Evolutionary conservation across 2,113 vertebrate species (phyloP).

Genomic region (Brachypteracias leptosomus): DNA sequence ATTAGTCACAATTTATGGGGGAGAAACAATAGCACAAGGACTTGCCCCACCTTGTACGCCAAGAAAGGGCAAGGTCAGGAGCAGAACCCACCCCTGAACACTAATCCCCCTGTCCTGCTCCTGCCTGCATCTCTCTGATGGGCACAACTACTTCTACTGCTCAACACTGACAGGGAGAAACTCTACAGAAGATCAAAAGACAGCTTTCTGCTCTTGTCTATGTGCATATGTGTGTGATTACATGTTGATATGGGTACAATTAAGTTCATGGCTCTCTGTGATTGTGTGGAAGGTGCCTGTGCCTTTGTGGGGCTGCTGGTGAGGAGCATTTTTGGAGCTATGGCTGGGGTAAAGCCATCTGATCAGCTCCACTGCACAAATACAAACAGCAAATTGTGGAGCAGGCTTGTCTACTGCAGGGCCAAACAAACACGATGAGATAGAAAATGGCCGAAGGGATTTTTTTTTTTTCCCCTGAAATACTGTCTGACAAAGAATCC

Average conservation of each 20-base stretch:
- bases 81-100: neutral
- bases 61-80: neutral
- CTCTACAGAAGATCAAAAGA: neutral
- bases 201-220: neutral
- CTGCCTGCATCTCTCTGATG: neutral
- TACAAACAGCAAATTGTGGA: constrained; percentile 49
- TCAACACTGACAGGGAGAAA: too few relatives aligned
- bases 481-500: constrained; percentile 24
- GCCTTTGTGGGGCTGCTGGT: neutral
- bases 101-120: neutral
- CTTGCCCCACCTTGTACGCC: neutral
- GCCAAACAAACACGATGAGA: constrained; percentile 37
- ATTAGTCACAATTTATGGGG: neutral
- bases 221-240: accelerated
- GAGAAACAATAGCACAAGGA: neutral
- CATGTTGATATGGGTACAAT: accelerated
- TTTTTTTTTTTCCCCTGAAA: neutral
- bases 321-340: accelerated
- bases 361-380: constrained; percentile 52
- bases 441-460: constrained; percentile 30
- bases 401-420: neutral
- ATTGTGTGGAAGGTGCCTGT: neutral
- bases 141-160: accelerated
- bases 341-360: neutral
- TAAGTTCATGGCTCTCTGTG: accelerated